Percentiles rank a stretch among this genome's conserved stretches.
phyloP scores from a whole-genome alignment of 2,888 invertebrate species.

The Salpingus planirostris region DNA sequence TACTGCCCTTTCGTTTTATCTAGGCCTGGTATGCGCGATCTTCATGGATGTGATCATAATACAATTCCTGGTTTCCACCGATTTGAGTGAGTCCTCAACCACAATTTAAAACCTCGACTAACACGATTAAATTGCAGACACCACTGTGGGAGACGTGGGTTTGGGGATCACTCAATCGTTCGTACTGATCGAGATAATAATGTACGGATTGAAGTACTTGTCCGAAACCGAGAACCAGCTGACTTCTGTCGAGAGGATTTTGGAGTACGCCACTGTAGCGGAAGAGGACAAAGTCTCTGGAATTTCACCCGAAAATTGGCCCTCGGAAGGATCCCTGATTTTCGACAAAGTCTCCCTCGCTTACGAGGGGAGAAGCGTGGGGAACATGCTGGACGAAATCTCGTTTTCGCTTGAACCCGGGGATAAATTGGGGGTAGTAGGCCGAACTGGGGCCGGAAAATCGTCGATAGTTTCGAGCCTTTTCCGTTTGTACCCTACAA shows the following conservation, averaged over 20 bases:
- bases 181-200: constrained; percentile 56
- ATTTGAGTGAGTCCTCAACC: constrained; percentile 2
- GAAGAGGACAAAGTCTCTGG: constrained; percentile 25
- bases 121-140: constrained; percentile 1
- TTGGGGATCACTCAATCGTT: constrained; percentile 73
- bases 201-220: constrained; percentile 63
- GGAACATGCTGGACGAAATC: constrained; percentile 62
- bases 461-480: constrained; percentile 63
- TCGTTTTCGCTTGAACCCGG: constrained; percentile 54
- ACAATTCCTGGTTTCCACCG: constrained; percentile 6
- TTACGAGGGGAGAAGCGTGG: constrained; percentile 54
- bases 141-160: constrained; percentile 54
- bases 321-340: constrained; percentile 54
- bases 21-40: constrained; percentile 3
- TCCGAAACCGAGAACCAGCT: constrained; percentile 70
- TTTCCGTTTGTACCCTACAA: constrained; percentile 64
- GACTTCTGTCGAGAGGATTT: constrained; percentile 77
- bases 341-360: constrained; percentile 49
- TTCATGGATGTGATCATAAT: constrained; percentile 7
- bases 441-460: constrained; percentile 74
- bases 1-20: constrained; percentile 4
- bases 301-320: constrained; percentile 58
- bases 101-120: not conserved
- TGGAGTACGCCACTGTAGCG: constrained; percentile 39
- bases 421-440: constrained; percentile 65